Percentiles rank a stretch among this genome's conserved stretches.
phyloP scores from a whole-genome alignment of 2,113 vertebrate species.

The Neotragus pygmaeus region DNA sequence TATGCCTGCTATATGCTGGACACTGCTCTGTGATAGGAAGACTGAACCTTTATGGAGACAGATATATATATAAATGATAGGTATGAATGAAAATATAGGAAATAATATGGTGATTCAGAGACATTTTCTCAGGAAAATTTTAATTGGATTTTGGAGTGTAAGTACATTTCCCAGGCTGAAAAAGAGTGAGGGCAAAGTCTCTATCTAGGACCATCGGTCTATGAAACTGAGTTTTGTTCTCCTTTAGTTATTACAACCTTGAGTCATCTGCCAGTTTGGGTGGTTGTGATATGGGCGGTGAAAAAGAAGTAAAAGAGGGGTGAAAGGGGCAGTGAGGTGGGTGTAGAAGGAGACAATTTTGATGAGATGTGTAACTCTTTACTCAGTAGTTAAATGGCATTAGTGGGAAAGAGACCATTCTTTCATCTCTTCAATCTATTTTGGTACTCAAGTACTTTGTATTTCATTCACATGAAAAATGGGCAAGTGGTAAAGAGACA shows the following conservation, averaged over 20 bases:
- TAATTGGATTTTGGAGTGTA: not conserved
- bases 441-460: not conserved
- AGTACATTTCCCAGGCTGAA: not conserved
- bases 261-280: not conserved
- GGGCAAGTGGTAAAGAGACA: not conserved
- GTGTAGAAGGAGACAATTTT: not conserved
- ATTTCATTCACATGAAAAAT: not conserved
- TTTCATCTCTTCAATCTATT: not conserved
- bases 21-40: not conserved
- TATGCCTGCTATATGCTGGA: not conserved
- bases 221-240: not conserved
- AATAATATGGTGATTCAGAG: not conserved
- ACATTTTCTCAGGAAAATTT: not conserved
- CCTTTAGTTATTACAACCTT: not conserved
- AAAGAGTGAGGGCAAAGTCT: not conserved
- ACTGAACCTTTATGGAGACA: not conserved
- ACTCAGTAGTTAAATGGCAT: not conserved
- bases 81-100: not conserved
- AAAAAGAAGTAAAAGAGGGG: not conserved
- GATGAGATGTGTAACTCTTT: not conserved
- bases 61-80: not conserved
- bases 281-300: not conserved
- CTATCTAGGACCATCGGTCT: not conserved
- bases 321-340: not conserved
- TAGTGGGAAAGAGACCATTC: not conserved